Evolutionary conservation across 2,113 vertebrate species (phyloP).

Genomic region (Meles meles): DNA sequence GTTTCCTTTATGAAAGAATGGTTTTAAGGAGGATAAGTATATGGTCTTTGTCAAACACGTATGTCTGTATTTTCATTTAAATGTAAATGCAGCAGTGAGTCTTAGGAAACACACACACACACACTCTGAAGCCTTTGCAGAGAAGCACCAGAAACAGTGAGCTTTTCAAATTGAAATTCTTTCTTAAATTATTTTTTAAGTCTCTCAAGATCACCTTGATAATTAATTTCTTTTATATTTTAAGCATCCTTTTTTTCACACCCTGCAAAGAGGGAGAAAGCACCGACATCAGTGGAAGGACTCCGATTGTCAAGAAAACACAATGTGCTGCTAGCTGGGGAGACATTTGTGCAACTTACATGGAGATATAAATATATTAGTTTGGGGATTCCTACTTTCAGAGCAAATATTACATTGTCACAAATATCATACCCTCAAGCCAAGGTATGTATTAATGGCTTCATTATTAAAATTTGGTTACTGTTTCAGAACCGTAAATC

Average conservation of each 20-base stretch:
- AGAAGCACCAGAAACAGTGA: constrained; percentile 23
- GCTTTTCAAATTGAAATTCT: constrained; percentile 58
- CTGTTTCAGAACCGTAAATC: constrained; percentile 77
- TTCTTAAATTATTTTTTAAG: constrained; percentile 64
- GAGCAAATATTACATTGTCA: constrained; percentile 79
- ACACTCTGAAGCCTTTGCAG: background rate
- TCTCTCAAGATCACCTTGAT: constrained; percentile 53
- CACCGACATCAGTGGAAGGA: background rate
- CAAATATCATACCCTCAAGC: constrained; percentile 64
- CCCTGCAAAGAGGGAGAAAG: constrained; percentile 44
- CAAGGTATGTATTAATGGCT: constrained; percentile 74
- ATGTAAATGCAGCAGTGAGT: constrained; percentile 62
- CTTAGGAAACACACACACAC: background rate
- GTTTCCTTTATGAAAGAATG: constrained; percentile 45
- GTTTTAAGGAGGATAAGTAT: constrained; percentile 41
- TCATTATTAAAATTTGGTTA: constrained; percentile 80
- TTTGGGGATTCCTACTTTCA: constrained; percentile 78
- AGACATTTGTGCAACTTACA: constrained; percentile 49
- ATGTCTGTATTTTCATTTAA: constrained; percentile 68
- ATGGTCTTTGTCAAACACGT: constrained; percentile 57
- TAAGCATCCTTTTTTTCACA: constrained; percentile 15
- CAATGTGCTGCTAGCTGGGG: constrained; percentile 28
- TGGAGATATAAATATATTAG: constrained; percentile 74
- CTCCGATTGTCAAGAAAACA: constrained; percentile 40
- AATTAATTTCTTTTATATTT: constrained; percentile 73